phyloP scores from a whole-genome alignment of 2,113 vertebrate species.

The Tylochromis polylepis region DNA sequence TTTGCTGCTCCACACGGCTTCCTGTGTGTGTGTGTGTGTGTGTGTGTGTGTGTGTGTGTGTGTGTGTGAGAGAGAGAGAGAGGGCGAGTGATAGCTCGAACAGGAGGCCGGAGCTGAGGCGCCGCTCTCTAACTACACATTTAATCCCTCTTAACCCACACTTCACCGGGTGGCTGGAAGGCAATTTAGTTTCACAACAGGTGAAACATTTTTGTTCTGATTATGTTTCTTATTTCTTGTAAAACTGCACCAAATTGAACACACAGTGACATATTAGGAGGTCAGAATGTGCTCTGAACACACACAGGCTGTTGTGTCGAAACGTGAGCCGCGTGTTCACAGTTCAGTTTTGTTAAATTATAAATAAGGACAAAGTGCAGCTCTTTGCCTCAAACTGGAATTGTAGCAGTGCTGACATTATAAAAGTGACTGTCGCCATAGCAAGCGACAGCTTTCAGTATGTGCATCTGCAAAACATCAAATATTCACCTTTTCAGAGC shows the following conservation, averaged over 20 bases:
- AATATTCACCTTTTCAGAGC: not conserved
- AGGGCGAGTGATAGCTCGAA: not conserved
- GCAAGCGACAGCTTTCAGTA: not conserved
- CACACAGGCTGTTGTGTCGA: not conserved
- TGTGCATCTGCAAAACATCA: not conserved
- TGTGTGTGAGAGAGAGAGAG: accelerated
- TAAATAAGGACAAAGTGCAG: not conserved
- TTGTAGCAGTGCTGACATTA: not conserved
- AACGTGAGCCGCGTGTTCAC: not conserved
- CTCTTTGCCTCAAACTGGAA: not conserved
- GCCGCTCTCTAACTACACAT: not conserved
- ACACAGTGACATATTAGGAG: not conserved
- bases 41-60: accelerated
- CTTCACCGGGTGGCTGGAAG: not conserved
- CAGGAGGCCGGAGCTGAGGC: not conserved
- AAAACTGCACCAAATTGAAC: not conserved
- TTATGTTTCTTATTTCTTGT: not conserved
- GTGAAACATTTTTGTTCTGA: not conserved
- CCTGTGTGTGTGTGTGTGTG: not conserved
- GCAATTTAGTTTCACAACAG: not conserved
- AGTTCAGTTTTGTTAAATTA: not conserved
- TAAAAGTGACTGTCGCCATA: not conserved
- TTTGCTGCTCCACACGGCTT: not conserved
- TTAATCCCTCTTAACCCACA: not conserved
- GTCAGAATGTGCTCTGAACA: not conserved